Evolutionary conservation across 2,797 vertebrate genomes (phyloP).

Genomic region (Sarcoramphus papa): DNA sequence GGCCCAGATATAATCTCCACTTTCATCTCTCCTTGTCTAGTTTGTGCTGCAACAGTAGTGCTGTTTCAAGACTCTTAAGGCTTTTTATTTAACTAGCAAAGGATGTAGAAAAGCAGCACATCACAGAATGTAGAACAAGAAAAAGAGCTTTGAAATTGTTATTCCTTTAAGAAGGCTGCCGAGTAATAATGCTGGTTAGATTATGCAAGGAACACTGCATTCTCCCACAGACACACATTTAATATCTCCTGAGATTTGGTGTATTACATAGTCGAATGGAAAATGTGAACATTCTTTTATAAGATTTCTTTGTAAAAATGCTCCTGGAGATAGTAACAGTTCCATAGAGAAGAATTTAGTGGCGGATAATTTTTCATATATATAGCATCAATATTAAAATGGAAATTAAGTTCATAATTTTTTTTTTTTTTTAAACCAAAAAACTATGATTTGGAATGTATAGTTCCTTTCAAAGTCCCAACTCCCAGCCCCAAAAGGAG

Average conservation of each 20-base stretch:
- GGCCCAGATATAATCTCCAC: neutral
- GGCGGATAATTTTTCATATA: neutral
- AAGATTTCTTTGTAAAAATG: neutral
- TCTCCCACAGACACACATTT: constrained; percentile 42
- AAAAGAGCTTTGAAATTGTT: constrained; percentile 30
- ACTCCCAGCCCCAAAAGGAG: neutral
- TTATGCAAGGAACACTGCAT: constrained; percentile 45
- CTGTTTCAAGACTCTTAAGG: neutral
- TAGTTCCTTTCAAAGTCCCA: neutral
- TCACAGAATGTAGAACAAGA: constrained; percentile 28
- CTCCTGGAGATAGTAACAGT: neutral
- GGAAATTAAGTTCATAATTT: neutral
- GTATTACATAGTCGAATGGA: neutral
- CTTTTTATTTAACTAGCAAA: constrained; percentile 41
- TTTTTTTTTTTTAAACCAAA: too few species aligned
- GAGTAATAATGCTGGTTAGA: constrained; percentile 54
- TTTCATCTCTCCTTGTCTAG: constrained; percentile 24
- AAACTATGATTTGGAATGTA: neutral
- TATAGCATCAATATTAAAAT: neutral
- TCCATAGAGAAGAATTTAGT: neutral
- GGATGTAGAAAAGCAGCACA: constrained; percentile 17
- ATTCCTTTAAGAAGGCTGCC: constrained; percentile 49
- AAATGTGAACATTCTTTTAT: neutral
- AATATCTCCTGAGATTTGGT: constrained; percentile 29
- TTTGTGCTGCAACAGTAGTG: neutral